phyloP scores from a whole-genome alignment of 2,113 vertebrate genomes.

The Ageneiosus marmoratus region DNA sequence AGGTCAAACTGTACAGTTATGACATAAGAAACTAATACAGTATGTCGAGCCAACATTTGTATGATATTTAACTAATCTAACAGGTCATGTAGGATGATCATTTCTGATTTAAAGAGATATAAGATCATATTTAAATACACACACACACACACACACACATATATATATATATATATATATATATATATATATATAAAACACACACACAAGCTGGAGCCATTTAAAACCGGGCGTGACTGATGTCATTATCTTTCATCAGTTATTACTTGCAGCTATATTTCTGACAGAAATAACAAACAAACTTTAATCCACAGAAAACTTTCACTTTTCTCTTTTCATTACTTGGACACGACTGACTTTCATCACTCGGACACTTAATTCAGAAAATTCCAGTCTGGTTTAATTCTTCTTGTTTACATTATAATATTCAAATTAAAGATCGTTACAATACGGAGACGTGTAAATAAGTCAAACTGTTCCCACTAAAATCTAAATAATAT shows the following conservation, averaged over 20 bases:
- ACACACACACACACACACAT: background rate
- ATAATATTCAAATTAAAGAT: background rate
- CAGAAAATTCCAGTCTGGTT: no score
- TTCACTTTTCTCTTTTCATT: background rate
- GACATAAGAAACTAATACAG: background rate
- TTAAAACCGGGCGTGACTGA: background rate
- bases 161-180: no score
- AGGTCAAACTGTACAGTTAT: background rate
- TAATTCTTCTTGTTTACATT: background rate
- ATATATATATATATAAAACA: background rate
- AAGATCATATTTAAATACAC: background rate
- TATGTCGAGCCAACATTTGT: background rate
- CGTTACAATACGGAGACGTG: background rate
- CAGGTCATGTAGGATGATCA: background rate
- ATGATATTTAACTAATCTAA: no score
- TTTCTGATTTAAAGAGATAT: background rate
- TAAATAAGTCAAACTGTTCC: background rate
- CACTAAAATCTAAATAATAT: background rate
- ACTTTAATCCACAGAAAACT: background rate
- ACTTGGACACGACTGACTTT: no score
- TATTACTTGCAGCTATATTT: background rate
- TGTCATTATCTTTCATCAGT: background rate
- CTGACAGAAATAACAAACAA: background rate
- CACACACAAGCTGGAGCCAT: background rate
- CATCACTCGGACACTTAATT: background rate